Evolutionary conservation across 2,888 invertebrate species (phyloP).

Genomic region (Chironomus tentans): DNA sequence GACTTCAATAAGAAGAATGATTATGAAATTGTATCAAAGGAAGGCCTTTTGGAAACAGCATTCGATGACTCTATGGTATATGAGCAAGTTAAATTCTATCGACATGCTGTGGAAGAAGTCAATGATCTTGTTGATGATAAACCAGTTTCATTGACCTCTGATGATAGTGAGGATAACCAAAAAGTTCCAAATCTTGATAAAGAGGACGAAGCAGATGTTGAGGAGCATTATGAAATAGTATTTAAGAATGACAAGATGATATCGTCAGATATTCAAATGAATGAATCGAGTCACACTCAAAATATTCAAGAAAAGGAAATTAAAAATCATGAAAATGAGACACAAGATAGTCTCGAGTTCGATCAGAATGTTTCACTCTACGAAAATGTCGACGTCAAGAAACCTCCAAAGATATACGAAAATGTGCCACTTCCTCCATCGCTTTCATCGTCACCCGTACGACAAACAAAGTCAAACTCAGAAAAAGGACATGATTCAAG

Average conservation of each 20-base stretch:
- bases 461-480: slow-evolving; percentile 42
- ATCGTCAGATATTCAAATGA: background rate
- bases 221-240: slow-evolving; percentile 15
- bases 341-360: slow-evolving; percentile 32
- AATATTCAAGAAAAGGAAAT: background rate
- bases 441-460: slow-evolving; percentile 32
- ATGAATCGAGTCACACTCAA: background rate
- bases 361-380: slow-evolving; percentile 37
- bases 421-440: slow-evolving; percentile 36
- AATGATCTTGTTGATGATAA: slow-evolving; percentile 47
- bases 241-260: slow-evolving; percentile 2
- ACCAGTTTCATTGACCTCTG: background rate
- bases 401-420: slow-evolving; percentile 39
- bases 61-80: slow-evolving; percentile 52
- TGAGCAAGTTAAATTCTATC: slow-evolving; percentile 67
- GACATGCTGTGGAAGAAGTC: slow-evolving; percentile 63
- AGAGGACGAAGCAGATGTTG: slow-evolving; percentile 11
- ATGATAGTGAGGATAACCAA: background rate
- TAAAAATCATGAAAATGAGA: slow-evolving; percentile 29
- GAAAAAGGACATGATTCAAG: slow-evolving; percentile 31
- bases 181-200: background rate
- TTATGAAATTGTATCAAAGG: slow-evolving; percentile 29
- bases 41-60: slow-evolving; percentile 48
- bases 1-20: background rate
- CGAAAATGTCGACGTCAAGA: slow-evolving; percentile 41